Evolutionary conservation across 30 jellyfish, hydroid and myxozoan species (phyloP), one percentile per base, ranked within the genome.

Genomic region (Cassiopea andromeda): DNA sequence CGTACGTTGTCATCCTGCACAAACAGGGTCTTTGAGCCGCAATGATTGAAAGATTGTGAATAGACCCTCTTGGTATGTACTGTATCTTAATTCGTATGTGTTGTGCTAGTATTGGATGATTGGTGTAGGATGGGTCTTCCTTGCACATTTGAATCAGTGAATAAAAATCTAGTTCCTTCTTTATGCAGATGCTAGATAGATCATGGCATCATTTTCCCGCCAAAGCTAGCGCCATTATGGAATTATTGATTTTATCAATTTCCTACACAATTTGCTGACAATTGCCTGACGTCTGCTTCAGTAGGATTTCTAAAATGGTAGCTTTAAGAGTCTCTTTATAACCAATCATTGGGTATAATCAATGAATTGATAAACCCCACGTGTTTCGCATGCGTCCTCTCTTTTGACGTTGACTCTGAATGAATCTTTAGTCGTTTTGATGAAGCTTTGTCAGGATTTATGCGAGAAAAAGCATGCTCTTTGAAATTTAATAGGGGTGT

Each of bases 361-460:
- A 71, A 59, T 46, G 64, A 46, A 54, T 64, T 61, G 73, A 19
- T 60, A 46, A 48, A 75, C 50, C 58, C 87, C 93, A 86, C 93
- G 93, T 86, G 93, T 67, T 76, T 43, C 48, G 72, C 93, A 86
- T 86, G 93, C 89, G 93, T 47, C 77, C 77, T 84, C 72, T 79
- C 84, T 70, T 44, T 86, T 78, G 93, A 75, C n/a, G 27, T 8
- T 46, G 57, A 86, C 73, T 17, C 83, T 74, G 85, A 76, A 73
- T 86, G 88, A 77, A 86, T 76, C 69, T 69, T 45, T 10, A 45
- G 15, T 9, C 54, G 71, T 80, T 6, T 1, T 68, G 84, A 61
- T 44, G 59, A 48, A 59, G 80, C 89, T 60, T 86, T 86, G 48
- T 43, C 0, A 75, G 78, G 67, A 81, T 64, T 61, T 70, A 18